Evolutionary conservation across 2,797 vertebrate species (phyloP), one percentile per base, ranked within the genome.

Genomic region (Oophaga sylvatica): DNA sequence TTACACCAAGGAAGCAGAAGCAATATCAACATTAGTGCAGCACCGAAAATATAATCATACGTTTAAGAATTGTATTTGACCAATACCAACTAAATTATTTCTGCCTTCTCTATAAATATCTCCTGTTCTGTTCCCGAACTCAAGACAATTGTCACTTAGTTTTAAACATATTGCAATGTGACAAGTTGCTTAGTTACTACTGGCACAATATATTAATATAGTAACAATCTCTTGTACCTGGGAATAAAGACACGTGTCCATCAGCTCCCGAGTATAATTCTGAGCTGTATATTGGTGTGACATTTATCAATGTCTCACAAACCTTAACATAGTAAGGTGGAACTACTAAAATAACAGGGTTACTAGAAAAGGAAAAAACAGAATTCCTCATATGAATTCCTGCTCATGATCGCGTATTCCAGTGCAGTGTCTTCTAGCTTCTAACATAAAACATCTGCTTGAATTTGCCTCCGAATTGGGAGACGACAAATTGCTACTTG

Each of bases 111-210:
- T 84, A 84, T 84, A 84, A 84, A 84, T 84, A 84, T 48, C 70
- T 62, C 59, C 6, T 77, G 35, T 75, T 84, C 12, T 84, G 57
- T 75, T 84, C 83, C 71, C n/a, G 31, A 84, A 73, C 68, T 59
- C 67, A 73, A 62, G 82, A 75, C 82, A 84, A 62, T 84, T 84
- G 70, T 84, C 82, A 84, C 56, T 48, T 84, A 48, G 70, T 76
- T 53, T 84, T 76, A 84, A 76, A 77, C 59, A 63, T 76, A 76
- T 76, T 84, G 31, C 71, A 77, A 26, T 6, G 83, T 84, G 83
- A 84, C 83, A 76, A 84, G 83, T 84, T 84, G 83, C 83, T 84
- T 84, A 84, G 83, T 65, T 84, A 84, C 83, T 48, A 71, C 59
- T 62, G 35, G 59, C 71, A 76, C 57, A 84, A 45, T 84, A 76